phyloP scores from a whole-genome alignment of 2,797 vertebrate species.

The Craterocephalus amniculus region DNA sequence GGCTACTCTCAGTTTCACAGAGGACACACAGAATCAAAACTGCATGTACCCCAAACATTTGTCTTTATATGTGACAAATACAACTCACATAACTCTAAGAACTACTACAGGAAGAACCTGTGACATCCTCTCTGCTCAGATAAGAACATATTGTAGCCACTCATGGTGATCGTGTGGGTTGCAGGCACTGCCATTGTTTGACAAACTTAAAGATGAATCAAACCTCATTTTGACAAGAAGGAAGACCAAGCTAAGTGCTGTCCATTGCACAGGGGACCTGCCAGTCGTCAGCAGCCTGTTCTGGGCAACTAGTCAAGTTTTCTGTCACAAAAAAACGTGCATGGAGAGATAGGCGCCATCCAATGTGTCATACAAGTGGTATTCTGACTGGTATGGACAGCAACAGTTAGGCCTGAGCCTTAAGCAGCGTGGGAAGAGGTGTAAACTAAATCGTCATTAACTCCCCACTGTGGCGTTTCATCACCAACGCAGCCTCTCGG shows the following conservation, averaged over 20 bases:
- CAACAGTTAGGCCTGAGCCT: slow-evolving; percentile 33
- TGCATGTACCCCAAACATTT: slow-evolving; percentile 13
- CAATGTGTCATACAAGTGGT: slow-evolving; percentile 41
- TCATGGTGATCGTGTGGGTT: slow-evolving; percentile 42
- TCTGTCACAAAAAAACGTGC: slow-evolving; percentile 47
- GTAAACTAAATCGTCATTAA: slow-evolving; percentile 65
- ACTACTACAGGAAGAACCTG: slow-evolving; percentile 38
- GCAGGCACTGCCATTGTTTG: slow-evolving; percentile 46
- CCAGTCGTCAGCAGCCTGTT: slow-evolving; percentile 23
- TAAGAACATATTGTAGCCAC: slow-evolving; percentile 39
- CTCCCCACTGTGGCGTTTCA: slow-evolving; percentile 66
- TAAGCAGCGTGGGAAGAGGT: slow-evolving; percentile 63
- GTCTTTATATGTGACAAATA: slow-evolving; percentile 15
- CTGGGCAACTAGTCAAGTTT: slow-evolving; percentile 47
- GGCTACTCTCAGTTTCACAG: neutral
- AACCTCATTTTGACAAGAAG: slow-evolving; percentile 35
- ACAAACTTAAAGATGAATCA: slow-evolving; percentile 63
- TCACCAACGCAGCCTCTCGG: slow-evolving; percentile 50
- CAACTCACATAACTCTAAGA: slow-evolving; percentile 19
- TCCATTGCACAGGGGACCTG: slow-evolving; percentile 7
- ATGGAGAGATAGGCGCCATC: slow-evolving; percentile 19
- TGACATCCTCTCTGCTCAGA: slow-evolving; percentile 48
- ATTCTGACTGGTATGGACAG: slow-evolving; percentile 38
- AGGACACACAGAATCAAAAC: slow-evolving; percentile 5
- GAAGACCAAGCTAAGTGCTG: slow-evolving; percentile 35